Evolutionary conservation across 2,888 invertebrate genomes (phyloP), one percentile per base, ranked within the genome.

Genomic region (Chrysina gloriosa): DNA sequence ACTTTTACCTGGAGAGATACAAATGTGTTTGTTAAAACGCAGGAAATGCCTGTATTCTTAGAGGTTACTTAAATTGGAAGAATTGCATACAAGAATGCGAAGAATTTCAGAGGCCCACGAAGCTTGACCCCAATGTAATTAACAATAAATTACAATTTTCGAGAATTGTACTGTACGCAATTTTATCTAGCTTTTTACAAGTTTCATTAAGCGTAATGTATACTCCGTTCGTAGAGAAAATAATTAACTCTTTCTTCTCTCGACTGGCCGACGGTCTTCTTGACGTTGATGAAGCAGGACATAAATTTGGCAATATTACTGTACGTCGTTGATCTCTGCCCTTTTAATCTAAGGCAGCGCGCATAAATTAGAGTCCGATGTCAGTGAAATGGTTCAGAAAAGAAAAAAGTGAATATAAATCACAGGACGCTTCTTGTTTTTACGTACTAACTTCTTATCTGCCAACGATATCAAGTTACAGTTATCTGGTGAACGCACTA

Each of bases 291-390:
- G 58, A 25, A 58, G 58, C 39, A 58, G 23, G 39, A 63, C 50
- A 63, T 52, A 68, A 65, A 65, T 68, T 68, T 68, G 61, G 68
- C 65, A 65, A 68, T 64, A 65, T 68, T 61, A 68, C 58, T 58
- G 64, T 64, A 48, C 56, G 11, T 21, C 34, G 27, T 54, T 64
- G 64, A 63, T 64, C 64, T 39, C 48, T 63, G 39, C 47, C 68
- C 58, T 64, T 39, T 25, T 61, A 65, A 45, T 54, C 56, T 65
- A 25, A 61, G 25, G 25, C 29, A 27, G 36, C 64, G 39, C 50
- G 64, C 58, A 65, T 56, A 65, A 56, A 56, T 48, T 39, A 58
- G 42, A 31, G 21, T 31, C 54, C 54, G 29, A 50, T 63, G 63
- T 63, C 63, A 63, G 36, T 36, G 39, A 39, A 58, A 58, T 58